Percentiles rank a stretch among this genome's conserved stretches.
These are phyloP conservation scores for Anastrepha obliqua DNA, from an alignment of 1,140 invertebrate genomes.

Conservation along the genomic window DNA sequence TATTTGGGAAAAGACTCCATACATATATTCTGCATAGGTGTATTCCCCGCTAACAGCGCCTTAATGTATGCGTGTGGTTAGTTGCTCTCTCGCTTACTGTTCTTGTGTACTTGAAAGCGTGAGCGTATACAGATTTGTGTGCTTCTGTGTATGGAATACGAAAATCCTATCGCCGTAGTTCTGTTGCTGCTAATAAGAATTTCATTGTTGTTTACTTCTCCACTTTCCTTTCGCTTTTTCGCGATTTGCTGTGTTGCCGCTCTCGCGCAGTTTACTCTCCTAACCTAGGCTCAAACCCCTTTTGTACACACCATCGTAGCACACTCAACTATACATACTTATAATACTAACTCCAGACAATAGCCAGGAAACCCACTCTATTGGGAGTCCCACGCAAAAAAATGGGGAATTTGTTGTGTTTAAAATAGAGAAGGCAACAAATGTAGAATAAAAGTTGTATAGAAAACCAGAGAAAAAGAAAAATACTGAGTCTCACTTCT, in stretches of 20 bases:
- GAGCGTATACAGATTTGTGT: too few species aligned
- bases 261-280: background rate
- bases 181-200: background rate
- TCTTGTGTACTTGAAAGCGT: too few species aligned
- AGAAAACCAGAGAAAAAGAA: background rate
- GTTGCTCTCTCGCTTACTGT: too few species aligned
- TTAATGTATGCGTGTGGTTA: too few species aligned
- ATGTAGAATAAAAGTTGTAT: background rate
- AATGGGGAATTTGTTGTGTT: background rate
- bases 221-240: slow-evolving; percentile 5
- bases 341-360: background rate
- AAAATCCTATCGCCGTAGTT: too few species aligned
- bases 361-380: background rate
- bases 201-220: background rate
- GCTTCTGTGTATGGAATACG: too few species aligned
- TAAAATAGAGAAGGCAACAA: background rate
- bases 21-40: too few species aligned
- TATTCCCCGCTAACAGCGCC: too few species aligned
- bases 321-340: background rate
- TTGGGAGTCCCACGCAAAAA: background rate
- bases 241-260: background rate
- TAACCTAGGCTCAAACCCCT: background rate
- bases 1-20: too few species aligned
- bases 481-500: too few species aligned
- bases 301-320: background rate